Conservation (phyloP, 1,140 invertebrate genomes). For the Ephestia elutella region DNA sequence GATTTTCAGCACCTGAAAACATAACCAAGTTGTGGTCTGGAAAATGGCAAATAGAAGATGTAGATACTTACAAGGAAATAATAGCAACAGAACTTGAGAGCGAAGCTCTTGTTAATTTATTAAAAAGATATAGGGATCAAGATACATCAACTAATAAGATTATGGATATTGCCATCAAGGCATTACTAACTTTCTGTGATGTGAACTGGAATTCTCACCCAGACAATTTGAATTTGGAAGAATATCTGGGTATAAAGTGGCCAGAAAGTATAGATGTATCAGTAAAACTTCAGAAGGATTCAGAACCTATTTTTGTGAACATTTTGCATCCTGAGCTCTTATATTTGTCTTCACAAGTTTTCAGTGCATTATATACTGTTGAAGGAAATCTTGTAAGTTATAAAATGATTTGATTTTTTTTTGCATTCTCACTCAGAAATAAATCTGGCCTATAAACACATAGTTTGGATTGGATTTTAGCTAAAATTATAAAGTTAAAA, state of each 20-base stretch:
- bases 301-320: conserved; percentile 80
- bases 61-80: conserved; percentile 38
- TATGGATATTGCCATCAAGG: conserved; percentile 35
- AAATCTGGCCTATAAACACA: too few relatives aligned
- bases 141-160: conserved; percentile 19
- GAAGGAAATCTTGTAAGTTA: conserved; percentile 55
- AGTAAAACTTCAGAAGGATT: conserved; percentile 72
- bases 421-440: neutral
- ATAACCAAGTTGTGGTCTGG: conserved; percentile 50
- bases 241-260: conserved; percentile 64
- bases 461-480: too few relatives aligned
- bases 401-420: too few relatives aligned
- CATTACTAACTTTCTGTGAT: conserved; percentile 83
- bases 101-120: conserved; percentile 25
- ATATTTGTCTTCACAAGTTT: conserved; percentile 79
- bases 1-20: neutral
- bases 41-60: conserved; percentile 43
- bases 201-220: conserved; percentile 87
- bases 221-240: conserved; percentile 45
- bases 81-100: conserved; percentile 25
- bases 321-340: conserved; percentile 79
- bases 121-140: conserved; percentile 36
- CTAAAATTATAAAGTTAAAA: too few relatives aligned
- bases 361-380: conserved; percentile 69
- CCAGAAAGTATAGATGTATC: conserved; percentile 59